phyloP scores from a whole-genome alignment of 2,888 invertebrate genomes.

The Tortrix viridana region DNA sequence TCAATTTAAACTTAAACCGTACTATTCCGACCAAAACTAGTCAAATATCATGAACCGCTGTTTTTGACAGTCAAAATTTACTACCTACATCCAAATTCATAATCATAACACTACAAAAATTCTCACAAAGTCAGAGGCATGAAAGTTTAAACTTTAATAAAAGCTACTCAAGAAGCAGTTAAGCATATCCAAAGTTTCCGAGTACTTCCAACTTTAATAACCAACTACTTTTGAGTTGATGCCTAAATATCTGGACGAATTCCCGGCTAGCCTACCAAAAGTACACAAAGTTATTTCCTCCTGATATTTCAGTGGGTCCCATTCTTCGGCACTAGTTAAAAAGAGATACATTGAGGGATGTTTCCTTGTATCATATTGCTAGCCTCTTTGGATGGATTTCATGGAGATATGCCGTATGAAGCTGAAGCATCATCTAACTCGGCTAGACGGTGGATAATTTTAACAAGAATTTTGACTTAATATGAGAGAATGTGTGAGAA shows the following conservation, averaged over 20 bases:
- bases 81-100: constrained; percentile 8
- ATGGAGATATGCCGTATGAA: not conserved
- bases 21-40: not conserved
- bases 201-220: constrained; percentile 26
- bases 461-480: not conserved
- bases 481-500: not conserved
- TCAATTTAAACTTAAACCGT: not conserved
- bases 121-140: constrained; percentile 1
- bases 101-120: constrained; percentile 20
- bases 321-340: too few relatives aligned
- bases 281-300: too few relatives aligned
- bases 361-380: too few relatives aligned
- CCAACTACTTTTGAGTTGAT: constrained; percentile 34
- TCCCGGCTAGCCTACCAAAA: too few relatives aligned
- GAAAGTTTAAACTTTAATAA: constrained; percentile 27
- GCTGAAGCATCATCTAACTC: not conserved
- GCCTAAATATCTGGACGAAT: constrained; percentile 22
- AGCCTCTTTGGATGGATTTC: constrained; percentile 6
- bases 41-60: not conserved
- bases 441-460: not conserved
- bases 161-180: constrained; percentile 27
- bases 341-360: too few relatives aligned
- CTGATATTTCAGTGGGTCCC: too few relatives aligned
- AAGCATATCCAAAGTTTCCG: constrained; percentile 26
- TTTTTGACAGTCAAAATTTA: too few relatives aligned